Conservation (phyloP, 2,113 vertebrate species). For the Falco punctatus region DNA sequence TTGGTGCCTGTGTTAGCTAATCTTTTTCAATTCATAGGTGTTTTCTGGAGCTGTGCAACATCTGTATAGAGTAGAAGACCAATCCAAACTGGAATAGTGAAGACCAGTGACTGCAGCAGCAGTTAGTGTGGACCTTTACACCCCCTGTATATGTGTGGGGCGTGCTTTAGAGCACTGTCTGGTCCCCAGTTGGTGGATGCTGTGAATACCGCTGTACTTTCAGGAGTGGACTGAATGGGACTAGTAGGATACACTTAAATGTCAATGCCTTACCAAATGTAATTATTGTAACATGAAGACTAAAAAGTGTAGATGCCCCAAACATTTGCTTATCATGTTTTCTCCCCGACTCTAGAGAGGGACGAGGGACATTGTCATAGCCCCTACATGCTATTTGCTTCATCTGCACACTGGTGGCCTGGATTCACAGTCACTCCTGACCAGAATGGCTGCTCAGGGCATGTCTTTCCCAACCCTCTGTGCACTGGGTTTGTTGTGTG, state of each 20-base stretch:
- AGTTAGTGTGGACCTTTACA: not conserved
- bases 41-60: not conserved
- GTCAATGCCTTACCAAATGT: not conserved
- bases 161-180: not conserved
- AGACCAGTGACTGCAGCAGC: not conserved
- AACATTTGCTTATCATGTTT: not conserved
- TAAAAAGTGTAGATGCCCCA: not conserved
- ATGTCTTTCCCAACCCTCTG: not conserved
- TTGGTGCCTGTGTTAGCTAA: not conserved
- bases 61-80: not conserved
- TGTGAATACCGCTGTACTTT: not conserved
- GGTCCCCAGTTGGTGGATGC: not conserved
- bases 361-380: not conserved
- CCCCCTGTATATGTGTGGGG: accelerated
- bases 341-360: not conserved
- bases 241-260: not conserved
- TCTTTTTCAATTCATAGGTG: not conserved
- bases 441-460: not conserved
- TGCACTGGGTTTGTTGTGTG: not conserved
- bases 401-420: not conserved
- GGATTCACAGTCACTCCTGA: not conserved
- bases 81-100: not conserved
- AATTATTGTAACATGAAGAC: not conserved
- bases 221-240: not conserved
- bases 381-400: not conserved